A percentile compares a stretch with the other conserved stretches of the same genome.
Evolutionary conservation across 1,140 invertebrate genomes (phyloP).

Genomic region (Sinonovacula constricta): DNA sequence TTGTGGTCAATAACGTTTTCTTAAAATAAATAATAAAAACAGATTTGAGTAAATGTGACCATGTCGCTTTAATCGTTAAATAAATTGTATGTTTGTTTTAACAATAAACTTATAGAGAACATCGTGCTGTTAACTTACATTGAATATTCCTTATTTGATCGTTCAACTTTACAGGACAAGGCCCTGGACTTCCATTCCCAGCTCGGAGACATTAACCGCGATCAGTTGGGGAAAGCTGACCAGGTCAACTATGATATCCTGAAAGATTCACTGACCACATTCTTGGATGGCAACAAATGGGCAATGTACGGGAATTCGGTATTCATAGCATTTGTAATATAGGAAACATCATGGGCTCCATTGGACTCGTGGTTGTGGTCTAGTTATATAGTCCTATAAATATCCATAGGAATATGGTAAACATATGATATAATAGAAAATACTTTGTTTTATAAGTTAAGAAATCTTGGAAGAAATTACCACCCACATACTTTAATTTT

Average conservation of each 20-base stretch:
- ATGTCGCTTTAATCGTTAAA: neutral
- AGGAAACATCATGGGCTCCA: too few species aligned
- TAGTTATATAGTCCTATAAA: too few species aligned
- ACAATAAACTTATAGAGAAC: neutral
- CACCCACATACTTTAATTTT: too few species aligned
- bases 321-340: too few species aligned
- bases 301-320: too few species aligned
- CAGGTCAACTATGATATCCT: constrained; percentile 62
- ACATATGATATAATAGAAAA: too few species aligned
- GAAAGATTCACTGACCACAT: constrained; percentile 62
- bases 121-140: neutral
- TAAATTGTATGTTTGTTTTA: neutral
- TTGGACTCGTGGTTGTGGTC: too few species aligned
- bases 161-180: constrained; percentile 51
- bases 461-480: too few species aligned
- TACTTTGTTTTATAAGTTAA: too few species aligned
- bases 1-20: too few species aligned
- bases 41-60: neutral
- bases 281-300: constrained; percentile 61
- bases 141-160: neutral
- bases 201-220: constrained; percentile 42
- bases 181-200: constrained; percentile 45
- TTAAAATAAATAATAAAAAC: too few species aligned
- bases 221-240: constrained; percentile 44
- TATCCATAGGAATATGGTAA: too few species aligned